Percentiles rank a stretch among this genome's conserved stretches.
phyloP scores from a whole-genome alignment of 2,113 vertebrate species.

The pig (Sus scrofa) region T2T-Sscrofa CM000812.6:174806501-174807000 shows the following conservation, averaged over 20 bases:
- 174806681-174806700: slow-evolving; percentile 7
- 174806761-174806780: slow-evolving; percentile 44
- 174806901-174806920: neutral
- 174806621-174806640: neutral
- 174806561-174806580: neutral
- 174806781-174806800: neutral
- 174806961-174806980: slow-evolving; percentile 55
- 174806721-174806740: neutral
- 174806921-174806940: slow-evolving; percentile 31
- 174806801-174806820: slow-evolving; percentile 8
- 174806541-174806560: neutral
- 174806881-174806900: slow-evolving; percentile 11
- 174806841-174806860: slow-evolving; percentile 19
- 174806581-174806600: neutral
- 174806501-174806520: neutral
- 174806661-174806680: neutral
- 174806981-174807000: slow-evolving; percentile 55
- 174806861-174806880: slow-evolving; percentile 30
- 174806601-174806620: neutral
- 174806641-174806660: slow-evolving; percentile 45
- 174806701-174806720: neutral
- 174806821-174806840: neutral
- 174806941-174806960: neutral
- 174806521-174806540: neutral
- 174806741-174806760: neutral